Percentiles rank a stretch among this genome's conserved stretches.
These are phyloP conservation scores for Neomonachus schauinslandi DNA, from an alignment of 2,113 vertebrate species.

Conservation along the genomic window DNA sequence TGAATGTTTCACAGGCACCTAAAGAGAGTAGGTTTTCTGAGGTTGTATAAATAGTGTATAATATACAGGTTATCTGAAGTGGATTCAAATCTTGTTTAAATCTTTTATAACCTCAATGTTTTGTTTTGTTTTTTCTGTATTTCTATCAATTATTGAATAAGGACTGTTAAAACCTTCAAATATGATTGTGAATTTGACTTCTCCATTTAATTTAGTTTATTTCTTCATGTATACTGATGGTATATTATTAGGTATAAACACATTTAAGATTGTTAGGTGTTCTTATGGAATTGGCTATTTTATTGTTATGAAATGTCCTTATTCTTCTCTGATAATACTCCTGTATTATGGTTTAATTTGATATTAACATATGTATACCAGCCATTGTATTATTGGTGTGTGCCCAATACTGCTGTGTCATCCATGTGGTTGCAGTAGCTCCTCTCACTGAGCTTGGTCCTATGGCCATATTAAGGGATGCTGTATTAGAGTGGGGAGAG, in stretches of 20 bases:
- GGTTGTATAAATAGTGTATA: background rate
- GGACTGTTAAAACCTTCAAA: background rate
- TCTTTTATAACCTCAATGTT: background rate
- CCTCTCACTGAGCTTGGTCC: background rate
- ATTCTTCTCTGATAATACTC: background rate
- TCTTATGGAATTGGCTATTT: background rate
- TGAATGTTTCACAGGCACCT: background rate
- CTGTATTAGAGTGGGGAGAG: background rate
- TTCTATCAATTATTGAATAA: background rate
- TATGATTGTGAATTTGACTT: background rate
- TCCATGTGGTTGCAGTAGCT: background rate
- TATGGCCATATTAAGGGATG: background rate
- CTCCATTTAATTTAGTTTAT: background rate
- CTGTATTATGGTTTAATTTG: background rate
- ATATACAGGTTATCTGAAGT: background rate
- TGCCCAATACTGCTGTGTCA: background rate
- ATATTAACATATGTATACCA: background rate
- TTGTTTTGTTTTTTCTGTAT: background rate
- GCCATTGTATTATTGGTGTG: background rate
- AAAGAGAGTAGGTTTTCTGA: background rate
- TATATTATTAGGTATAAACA: background rate
- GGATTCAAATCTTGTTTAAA: background rate
- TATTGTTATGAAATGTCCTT: background rate
- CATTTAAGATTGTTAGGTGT: background rate
- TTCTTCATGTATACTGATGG: background rate